Percentiles rank a stretch among this genome's conserved stretches.
Evolutionary conservation across 1,140 invertebrate genomes (phyloP).

Genomic region (Zaprionus ornatus): DNA sequence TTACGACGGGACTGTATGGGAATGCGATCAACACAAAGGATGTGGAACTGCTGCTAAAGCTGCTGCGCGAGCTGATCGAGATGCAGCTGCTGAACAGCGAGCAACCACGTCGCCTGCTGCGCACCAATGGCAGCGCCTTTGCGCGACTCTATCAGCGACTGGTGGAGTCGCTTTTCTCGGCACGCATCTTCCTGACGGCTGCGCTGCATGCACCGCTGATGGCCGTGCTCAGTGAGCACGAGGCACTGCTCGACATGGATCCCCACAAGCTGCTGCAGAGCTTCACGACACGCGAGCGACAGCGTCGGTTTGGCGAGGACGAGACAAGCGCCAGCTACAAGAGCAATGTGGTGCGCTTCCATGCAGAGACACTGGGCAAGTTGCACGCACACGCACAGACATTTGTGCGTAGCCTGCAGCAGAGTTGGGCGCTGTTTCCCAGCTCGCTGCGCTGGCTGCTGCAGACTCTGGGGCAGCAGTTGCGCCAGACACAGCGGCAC

Average conservation of each 20-base stretch:
- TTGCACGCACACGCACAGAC: slow-evolving; percentile 90
- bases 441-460: slow-evolving; percentile 91
- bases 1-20: slow-evolving; percentile 93
- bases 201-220: slow-evolving; percentile 96
- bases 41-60: slow-evolving; percentile 90
- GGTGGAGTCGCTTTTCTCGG: slow-evolving; percentile 95
- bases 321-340: slow-evolving; percentile 87
- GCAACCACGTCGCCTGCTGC: slow-evolving; percentile 92
- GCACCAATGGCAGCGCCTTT: slow-evolving; percentile 94
- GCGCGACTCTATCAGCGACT: slow-evolving; percentile 94
- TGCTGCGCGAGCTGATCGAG: slow-evolving; percentile 92
- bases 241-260: slow-evolving; percentile 96
- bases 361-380: slow-evolving; percentile 91
- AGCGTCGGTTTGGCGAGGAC: slow-evolving; percentile 90
- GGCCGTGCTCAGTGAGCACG: slow-evolving; percentile 96
- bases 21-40: slow-evolving; percentile 93
- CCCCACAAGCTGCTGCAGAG: slow-evolving; percentile 92
- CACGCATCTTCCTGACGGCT: slow-evolving; percentile 96
- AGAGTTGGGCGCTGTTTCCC: slow-evolving; percentile 96
- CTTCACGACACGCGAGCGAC: slow-evolving; percentile 66
- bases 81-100: slow-evolving; percentile 92
- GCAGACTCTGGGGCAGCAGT: slow-evolving; percentile 89
- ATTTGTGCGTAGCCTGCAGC: slow-evolving; percentile 93
- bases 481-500: slow-evolving; percentile 86
- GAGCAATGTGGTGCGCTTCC: slow-evolving; percentile 89